A percentile compares a stretch with the other conserved stretches of the same genome.
Evolutionary conservation across 2,888 invertebrate genomes (phyloP).

Genomic region (Deladenus siricidicola): DNA sequence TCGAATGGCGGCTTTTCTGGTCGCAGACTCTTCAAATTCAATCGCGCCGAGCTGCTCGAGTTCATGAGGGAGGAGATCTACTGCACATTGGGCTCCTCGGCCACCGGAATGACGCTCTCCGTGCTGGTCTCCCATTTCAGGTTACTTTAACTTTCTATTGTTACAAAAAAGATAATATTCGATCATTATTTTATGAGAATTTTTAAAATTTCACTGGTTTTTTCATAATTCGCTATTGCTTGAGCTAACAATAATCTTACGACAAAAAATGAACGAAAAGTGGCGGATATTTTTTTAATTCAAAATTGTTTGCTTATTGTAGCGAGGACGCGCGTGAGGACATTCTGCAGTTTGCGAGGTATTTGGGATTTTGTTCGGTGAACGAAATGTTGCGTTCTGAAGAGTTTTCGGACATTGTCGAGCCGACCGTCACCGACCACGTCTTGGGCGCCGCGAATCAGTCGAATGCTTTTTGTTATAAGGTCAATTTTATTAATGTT

Average conservation of each 20-base stretch:
- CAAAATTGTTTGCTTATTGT: not conserved
- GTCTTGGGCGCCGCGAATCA: not conserved
- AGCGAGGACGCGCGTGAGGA: not conserved
- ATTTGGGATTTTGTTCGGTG: not conserved
- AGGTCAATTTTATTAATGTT: no score
- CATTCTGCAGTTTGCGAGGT: not conserved
- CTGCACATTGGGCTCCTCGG: not conserved
- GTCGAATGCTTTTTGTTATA: not conserved
- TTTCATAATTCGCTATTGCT: no score
- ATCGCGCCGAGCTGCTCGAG: not conserved
- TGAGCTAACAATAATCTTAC: no score
- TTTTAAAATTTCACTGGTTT: no score
- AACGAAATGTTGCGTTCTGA: not conserved
- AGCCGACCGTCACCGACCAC: not conserved
- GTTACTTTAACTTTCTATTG: not conserved
- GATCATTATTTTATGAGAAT: no score
- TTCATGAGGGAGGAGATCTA: not conserved
- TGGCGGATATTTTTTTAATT: not conserved
- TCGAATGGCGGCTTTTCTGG: no score
- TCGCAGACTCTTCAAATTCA: not conserved
- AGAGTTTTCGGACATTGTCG: not conserved
- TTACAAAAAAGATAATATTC: no score
- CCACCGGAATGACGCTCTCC: not conserved
- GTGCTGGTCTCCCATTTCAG: not conserved
- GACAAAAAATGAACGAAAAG: no score